phyloP scores from a whole-genome alignment of 2,113 vertebrate genomes.

The Apodemus sylvaticus region DNA sequence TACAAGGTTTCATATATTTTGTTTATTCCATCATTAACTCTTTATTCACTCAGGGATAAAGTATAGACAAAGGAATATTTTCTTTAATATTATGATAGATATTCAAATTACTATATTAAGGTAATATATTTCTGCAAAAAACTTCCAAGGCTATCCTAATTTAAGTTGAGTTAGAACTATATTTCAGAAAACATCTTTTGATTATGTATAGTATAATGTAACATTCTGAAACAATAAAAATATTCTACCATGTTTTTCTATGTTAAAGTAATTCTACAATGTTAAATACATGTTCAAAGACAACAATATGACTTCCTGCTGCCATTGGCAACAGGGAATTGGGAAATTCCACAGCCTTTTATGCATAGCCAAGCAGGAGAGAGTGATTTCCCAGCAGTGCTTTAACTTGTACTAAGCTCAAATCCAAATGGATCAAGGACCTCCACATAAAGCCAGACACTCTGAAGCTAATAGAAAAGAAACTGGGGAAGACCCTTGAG shows the following conservation, averaged over 20 bases:
- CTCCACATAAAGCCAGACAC: too few relatives aligned
- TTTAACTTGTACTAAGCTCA: too few relatives aligned
- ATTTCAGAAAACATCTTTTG: not conserved
- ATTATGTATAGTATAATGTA: not conserved
- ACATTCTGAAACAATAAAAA: not conserved
- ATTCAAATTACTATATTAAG: not conserved
- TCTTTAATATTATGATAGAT: not conserved
- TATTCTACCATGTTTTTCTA: not conserved
- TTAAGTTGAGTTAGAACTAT: not conserved
- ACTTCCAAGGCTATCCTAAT: not conserved
- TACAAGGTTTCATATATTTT: not conserved
- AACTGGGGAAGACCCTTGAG: too few relatives aligned
- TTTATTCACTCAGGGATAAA: not conserved
- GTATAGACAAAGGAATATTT: not conserved
- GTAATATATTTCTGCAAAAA: not conserved
- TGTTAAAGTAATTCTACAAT: not conserved
- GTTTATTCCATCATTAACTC: not conserved
- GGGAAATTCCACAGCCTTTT: too few relatives aligned
- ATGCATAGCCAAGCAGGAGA: too few relatives aligned
- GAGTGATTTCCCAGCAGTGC: too few relatives aligned
- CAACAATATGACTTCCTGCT: too few relatives aligned
- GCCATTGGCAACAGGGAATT: too few relatives aligned
- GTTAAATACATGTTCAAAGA: not conserved
- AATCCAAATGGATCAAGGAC: too few relatives aligned
- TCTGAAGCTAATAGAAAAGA: too few relatives aligned